Evolutionary conservation across 1,140 invertebrate species (phyloP).

Genomic region (Saccostrea glomerata): DNA sequence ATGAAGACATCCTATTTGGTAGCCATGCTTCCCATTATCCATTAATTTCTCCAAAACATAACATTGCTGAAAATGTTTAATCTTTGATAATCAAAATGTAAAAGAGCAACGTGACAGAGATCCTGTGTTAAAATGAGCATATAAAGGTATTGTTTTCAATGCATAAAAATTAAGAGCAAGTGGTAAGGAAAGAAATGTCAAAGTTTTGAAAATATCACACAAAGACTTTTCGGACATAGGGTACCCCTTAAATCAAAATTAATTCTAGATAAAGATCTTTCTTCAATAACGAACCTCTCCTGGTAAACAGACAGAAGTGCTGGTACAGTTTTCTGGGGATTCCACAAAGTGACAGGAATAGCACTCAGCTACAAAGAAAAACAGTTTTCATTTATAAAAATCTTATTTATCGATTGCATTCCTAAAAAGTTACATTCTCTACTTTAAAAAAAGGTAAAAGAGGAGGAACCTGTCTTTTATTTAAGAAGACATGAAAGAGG

Average conservation of each 20-base stretch:
- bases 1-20: conserved; percentile 11
- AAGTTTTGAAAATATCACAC: no score
- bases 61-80: background rate
- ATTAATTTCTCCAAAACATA: background rate
- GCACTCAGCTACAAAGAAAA: background rate
- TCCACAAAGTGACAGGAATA: background rate
- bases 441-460: background rate
- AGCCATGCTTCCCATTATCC: background rate
- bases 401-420: no score
- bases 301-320: background rate
- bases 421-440: background rate
- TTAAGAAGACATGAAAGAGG: no score
- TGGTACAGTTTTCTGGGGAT: background rate
- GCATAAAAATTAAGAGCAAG: no score
- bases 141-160: no score
- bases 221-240: no score
- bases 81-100: no score
- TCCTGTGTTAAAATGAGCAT: no score
- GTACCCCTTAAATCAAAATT: background rate
- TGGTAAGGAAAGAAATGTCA: no score
- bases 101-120: no score
- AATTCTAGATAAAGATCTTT: background rate
- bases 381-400: background rate
- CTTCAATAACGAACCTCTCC: background rate
- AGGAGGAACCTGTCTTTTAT: background rate